A percentile compares a stretch with the other conserved stretches of the same genome.
Conservation (phyloP, 2,888 invertebrate species). For the Girardia tigrina region DNA sequence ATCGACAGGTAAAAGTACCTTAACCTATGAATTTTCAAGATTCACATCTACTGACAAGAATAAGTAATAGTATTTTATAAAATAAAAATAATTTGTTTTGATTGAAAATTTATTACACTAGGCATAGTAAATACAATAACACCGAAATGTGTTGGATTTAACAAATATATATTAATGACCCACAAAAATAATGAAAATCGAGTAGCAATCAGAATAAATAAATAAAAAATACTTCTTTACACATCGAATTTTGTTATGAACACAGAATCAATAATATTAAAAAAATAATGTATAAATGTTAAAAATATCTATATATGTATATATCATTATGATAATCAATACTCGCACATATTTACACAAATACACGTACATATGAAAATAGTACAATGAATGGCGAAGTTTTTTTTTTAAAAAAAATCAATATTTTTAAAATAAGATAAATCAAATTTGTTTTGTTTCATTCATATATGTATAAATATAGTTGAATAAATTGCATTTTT, state of each 20-base stretch:
- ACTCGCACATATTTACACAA: not conserved
- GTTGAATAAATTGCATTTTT: not conserved
- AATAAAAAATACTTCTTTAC: conserved; percentile 23
- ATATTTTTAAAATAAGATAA: not conserved
- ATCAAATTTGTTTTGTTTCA: not conserved
- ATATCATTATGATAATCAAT: conserved; percentile 20
- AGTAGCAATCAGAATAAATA: conserved; percentile 23
- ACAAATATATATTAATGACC: not conserved
- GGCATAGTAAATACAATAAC: no score
- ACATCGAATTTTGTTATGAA: conserved; percentile 4
- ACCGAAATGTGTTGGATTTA: no score
- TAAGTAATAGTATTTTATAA: not conserved
- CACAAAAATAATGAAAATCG: conserved; percentile 23
- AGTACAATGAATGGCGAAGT: not conserved
- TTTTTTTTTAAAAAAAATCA: not conserved
- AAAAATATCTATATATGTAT: conserved; percentile 19
- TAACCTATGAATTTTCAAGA: not conserved
- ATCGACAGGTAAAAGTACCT: not conserved
- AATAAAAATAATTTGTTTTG: not conserved
- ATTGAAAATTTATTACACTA: no score
- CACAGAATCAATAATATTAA: conserved; percentile 23
- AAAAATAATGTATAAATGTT: conserved; percentile 23
- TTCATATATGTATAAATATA: not conserved
- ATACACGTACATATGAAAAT: not conserved
- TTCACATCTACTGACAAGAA: not conserved